Conservation (phyloP, 2,888 invertebrate genomes). For the Tetragonisca angustula region DNA sequence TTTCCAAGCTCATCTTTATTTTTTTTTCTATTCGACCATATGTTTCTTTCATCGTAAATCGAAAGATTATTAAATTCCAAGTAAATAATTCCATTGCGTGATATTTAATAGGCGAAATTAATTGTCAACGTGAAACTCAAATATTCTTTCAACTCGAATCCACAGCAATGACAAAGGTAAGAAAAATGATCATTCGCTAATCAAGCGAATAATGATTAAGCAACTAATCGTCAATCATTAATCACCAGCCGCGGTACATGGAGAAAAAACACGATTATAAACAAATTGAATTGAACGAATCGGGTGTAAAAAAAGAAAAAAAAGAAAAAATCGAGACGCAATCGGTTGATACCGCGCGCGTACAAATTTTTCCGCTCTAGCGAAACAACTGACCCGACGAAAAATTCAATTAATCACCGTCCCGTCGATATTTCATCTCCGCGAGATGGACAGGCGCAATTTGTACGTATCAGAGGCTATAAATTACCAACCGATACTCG, state of each 20-base stretch:
- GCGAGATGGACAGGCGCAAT: constrained; percentile 47
- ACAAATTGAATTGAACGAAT: background rate
- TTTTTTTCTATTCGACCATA: too few species aligned
- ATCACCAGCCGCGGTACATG: too few species aligned
- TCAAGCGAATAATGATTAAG: background rate
- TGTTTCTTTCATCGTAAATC: too few species aligned
- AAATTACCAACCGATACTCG: constrained; percentile 27
- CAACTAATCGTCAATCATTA: background rate
- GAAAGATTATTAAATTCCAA: too few species aligned
- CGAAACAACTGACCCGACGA: constrained; percentile 15
- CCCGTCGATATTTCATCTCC: constrained; percentile 46
- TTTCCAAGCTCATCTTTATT: too few species aligned
- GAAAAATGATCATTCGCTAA: background rate
- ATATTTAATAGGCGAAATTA: too few species aligned
- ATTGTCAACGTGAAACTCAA: too few species aligned
- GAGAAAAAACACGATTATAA: background rate
- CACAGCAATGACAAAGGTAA: background rate
- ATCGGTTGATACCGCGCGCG: constrained; percentile 18
- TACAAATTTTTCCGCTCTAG: constrained; percentile 21
- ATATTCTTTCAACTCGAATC: background rate
- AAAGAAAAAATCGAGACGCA: background rate
- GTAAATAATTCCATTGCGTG: too few species aligned
- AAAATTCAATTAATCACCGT: constrained; percentile 51
- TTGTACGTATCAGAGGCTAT: constrained; percentile 45
- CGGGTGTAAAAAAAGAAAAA: background rate